Base-by-base conservation (phyloP, 2,888 invertebrate species). In the Acanthosepion esculentum region DNA sequence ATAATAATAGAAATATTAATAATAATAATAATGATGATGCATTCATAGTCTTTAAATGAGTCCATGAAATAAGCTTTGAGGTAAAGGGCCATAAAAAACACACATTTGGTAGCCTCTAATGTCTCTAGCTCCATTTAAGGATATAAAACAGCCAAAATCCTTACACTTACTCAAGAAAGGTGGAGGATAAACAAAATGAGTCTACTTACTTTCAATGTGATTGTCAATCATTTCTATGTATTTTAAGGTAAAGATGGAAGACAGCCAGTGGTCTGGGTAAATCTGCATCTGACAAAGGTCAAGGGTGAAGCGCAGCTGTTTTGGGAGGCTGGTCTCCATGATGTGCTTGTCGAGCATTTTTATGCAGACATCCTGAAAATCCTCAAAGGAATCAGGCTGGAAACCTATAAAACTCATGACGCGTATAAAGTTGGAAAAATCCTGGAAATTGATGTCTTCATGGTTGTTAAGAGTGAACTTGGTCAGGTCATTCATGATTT, bases 191-290 rank as follows among this genome's bases (percentile, higher is more conserved):
- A 53, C 23, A 48, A 26, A 33, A 94, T n/a, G 33, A 53, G 41
- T 33, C 23, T 15, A 95, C 95, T 94, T 91, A 96, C 96, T 94
- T 78, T 95, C 95, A 91, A 96, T 95, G 94, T 94, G 94, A 23
- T 94, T 93, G 92, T 96, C 96, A 18, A 96, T 59, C 94, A 94
- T 94, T 91, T 96, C 95, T 55, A 96, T 95, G 95, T 94, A 96
- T 91, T 95, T 95, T n/a, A 96, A 93, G 91, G 95, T 95, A 94
- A 96, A 96, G 48, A 96, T 94, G 20, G 95, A 92, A 3, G 94
- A 94, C 55, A 96, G 94, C 93, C 94, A n/a, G 7, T 59, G 48
- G 64, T 96, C 95, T 7, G 96, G 95, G 94, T 95, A 96, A 94
- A 96, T 95, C 94, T 95, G 95, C 91, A 96, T 94, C 7, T 94